Conservation (phyloP, 2,888 invertebrate species). For the Petrophora chlorosata region DNA sequence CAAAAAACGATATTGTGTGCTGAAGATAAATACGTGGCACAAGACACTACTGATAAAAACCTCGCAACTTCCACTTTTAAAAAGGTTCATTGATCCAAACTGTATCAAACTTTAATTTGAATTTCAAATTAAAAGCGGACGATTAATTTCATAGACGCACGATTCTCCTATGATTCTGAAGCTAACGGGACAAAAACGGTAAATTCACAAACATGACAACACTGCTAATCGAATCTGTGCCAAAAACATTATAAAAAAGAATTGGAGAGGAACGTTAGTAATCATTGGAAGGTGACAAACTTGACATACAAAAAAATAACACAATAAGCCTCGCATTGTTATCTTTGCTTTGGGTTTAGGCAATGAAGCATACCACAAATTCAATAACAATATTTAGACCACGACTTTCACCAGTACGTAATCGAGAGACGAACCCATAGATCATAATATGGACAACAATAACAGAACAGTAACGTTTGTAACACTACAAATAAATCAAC, state of each 20-base stretch:
- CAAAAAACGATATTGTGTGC: conserved; percentile 18
- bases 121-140: conserved; percentile 31
- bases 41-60: conserved; percentile 6
- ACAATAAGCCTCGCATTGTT: neutral
- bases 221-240: conserved; percentile 60
- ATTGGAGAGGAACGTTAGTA: conserved; percentile 19
- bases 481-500: conserved; percentile 56
- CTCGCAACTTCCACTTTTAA: neutral
- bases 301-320: neutral
- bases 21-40: conserved; percentile 23
- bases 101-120: conserved; percentile 32
- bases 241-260: conserved; percentile 39
- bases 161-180: conserved; percentile 47
- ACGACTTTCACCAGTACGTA: conserved; percentile 25
- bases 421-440: conserved; percentile 25
- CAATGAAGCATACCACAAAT: conserved; percentile 2
- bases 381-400: conserved; percentile 16
- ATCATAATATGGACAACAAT: conserved; percentile 44
- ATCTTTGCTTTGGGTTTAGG: no score
- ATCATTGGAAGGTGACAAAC: conserved; percentile 1
- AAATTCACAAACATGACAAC: conserved; percentile 51
- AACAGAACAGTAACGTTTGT: conserved; percentile 52
- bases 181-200: conserved; percentile 39
- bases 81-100: conserved; percentile 29
- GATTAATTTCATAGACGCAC: conserved; percentile 50